Base-by-base conservation (phyloP, 2,113 vertebrate species). In the Lonchura striata region DNA sequence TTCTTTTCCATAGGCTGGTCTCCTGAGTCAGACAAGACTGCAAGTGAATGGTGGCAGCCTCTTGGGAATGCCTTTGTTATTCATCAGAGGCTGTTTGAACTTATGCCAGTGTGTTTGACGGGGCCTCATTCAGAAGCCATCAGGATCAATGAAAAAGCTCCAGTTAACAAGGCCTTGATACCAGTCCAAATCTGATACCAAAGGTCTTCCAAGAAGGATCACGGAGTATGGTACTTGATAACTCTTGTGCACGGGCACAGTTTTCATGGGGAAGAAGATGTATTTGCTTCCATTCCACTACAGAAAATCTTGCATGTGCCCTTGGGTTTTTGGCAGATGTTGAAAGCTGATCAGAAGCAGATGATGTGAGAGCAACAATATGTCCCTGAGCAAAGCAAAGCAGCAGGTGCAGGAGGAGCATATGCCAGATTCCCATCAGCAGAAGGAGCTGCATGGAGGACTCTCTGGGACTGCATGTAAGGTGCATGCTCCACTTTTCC, bases 361-460 rank as follows among this genome's bases (percentile, higher is more conserved):
- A 94, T 94, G 90, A 96, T 86, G 46, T n/a, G 88, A 85, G 33
- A 96, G 74, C 75, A 92, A 27, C 90, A 96, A 37, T 37, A 56
- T 75, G 84, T 81, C 75, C 84, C 94, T 49, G 74, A 81, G 86
- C 82, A 88, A 50, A 57, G 71, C 72, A 77, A 69, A 91, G 88
- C 75, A 96, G 92, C 94, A 97, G 96, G 96, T 96, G 96, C 93
- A 94, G 68, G 49, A 90, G 63, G 23, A 88, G 17, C 91, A 90
- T 92, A 90, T 86, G 96, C 92, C 85, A 81, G 54, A 85, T 90
- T 92, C 84, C 76, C 92, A 81, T 71, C 82, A 74, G 77, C 72
- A 87, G 86, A 61, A 88, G 82, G 59, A 46, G 60, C 42, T 23
- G 1, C 3, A 0, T 6, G 23, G 44, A 90, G 63, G n/a, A 27